Base-by-base conservation (phyloP, 1,140 invertebrate species). In the Sarcophaga peregrina region DNA sequence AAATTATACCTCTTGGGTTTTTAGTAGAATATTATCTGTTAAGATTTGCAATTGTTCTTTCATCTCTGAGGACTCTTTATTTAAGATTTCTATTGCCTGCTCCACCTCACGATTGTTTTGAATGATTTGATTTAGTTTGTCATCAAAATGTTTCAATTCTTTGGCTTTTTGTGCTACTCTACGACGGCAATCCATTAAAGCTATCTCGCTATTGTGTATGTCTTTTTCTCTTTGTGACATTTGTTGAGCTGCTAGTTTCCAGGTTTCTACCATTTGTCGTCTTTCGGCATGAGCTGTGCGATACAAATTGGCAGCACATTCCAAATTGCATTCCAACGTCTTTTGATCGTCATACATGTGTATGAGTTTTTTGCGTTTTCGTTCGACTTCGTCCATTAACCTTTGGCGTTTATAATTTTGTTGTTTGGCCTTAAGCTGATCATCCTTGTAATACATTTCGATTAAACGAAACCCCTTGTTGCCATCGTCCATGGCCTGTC, bases 381-480 rank as follows among this genome's bases (percentile, higher is more conserved):
- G 89, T 68, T 87, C 86, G n/a, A 90, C 87, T 7, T 87, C 85
- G 11, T 86, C 83, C 84, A 91, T 90, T 7, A 92, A 82, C 25
- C 87, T 84, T 83, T 90, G 88, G 15, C 91, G 86, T 78, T 89
- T 90, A 3, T 87, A 86, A 85, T 92, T 91, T n/a, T 92, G 76
- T 75, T 91, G 90, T 17, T 85, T 91, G 46, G 92, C 93, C 75
- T 91, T 92, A 83, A 92, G 92, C 25, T 92, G 88, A 88, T 95
- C 94, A 52, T 92, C 90, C 81, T 92, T 91, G 54, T 92, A 92
- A 80, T 93, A 93, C 82, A 92, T 91, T 83, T 93, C 92, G 37
- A 95, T 91, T 20, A 94, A 74, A 80, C 92, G 88, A 84, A 92
- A 93, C 62, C 93, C 92, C 58, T 93, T 92, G 82, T 93, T 92